phyloP scores from a whole-genome alignment of 2,888 invertebrate genomes.

The Chrysodeixis includens region DNA sequence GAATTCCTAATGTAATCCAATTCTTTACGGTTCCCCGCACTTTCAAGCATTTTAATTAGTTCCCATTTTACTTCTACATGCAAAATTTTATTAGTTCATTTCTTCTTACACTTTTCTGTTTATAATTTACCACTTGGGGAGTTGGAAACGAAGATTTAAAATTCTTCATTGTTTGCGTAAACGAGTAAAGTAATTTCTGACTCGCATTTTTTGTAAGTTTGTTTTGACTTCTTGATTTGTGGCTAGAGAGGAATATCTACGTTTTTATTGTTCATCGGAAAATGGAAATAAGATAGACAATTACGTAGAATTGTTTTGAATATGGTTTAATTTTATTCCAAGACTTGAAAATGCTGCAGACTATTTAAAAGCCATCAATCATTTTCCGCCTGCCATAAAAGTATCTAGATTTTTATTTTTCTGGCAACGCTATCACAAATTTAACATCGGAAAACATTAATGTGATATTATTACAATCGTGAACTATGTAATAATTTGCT shows the following conservation, averaged over 20 bases:
- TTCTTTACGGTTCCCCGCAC: slow-evolving; percentile 44
- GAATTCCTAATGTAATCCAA: slow-evolving; percentile 52
- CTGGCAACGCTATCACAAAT: too few species aligned
- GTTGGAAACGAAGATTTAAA: slow-evolving; percentile 23
- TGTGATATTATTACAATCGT: too few species aligned
- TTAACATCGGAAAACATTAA: too few species aligned
- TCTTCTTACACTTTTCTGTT: slow-evolving; percentile 26
- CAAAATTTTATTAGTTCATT: slow-evolving; percentile 48
- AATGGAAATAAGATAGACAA: not conserved
- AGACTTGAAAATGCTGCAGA: too few species aligned
- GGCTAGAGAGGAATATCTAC: not conserved
- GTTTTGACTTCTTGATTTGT: slow-evolving; percentile 16
- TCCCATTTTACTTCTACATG: slow-evolving; percentile 46
- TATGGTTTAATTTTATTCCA: not conserved
- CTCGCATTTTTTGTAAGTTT: slow-evolving; percentile 11
- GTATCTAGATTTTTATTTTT: too few species aligned
- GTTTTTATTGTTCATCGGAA: not conserved
- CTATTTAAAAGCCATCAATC: too few species aligned
- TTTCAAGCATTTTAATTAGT: slow-evolving; percentile 52
- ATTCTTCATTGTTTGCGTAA: slow-evolving; percentile 28
- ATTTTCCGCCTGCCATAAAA: not conserved
- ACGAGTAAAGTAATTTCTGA: slow-evolving; percentile 25
- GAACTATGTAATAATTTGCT: too few species aligned
- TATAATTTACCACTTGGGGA: slow-evolving; percentile 34
- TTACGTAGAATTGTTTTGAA: not conserved